Percentiles rank a stretch among this genome's conserved stretches.
Evolutionary conservation across 2,113 vertebrate species (phyloP).

Genomic region (Peromyscus californicus): DNA sequence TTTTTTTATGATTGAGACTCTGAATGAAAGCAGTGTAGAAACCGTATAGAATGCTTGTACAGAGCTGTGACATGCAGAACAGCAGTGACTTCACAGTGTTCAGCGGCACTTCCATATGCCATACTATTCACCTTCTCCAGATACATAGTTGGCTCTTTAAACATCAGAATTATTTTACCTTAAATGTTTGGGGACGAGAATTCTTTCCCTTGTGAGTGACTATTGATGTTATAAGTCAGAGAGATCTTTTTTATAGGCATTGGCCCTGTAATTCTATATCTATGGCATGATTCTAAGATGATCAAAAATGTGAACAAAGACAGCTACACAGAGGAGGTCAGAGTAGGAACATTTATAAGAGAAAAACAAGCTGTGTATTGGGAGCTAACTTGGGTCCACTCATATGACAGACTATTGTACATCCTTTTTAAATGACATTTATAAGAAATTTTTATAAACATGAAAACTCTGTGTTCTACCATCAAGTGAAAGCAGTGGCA

Average conservation of each 20-base stretch:
- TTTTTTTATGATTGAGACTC: slow-evolving; percentile 39
- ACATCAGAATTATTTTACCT: neutral
- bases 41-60: neutral
- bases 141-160: neutral
- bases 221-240: neutral
- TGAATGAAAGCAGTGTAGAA: slow-evolving; percentile 58
- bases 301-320: neutral
- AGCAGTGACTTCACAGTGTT: neutral
- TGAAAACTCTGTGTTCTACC: neutral
- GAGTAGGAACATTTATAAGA: neutral
- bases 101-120: neutral
- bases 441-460: neutral
- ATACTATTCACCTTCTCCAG: neutral
- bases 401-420: neutral
- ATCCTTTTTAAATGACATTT: neutral
- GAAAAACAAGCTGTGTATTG: neutral
- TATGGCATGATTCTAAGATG: neutral
- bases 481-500: neutral
- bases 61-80: neutral
- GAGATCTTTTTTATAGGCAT: neutral
- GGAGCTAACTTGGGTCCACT: neutral
- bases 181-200: neutral
- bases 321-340: neutral
- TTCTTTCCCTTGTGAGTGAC: neutral
- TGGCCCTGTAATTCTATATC: neutral